phyloP scores from a whole-genome alignment of 2,113 vertebrate genomes.

The Lates calcarifer region DNA sequence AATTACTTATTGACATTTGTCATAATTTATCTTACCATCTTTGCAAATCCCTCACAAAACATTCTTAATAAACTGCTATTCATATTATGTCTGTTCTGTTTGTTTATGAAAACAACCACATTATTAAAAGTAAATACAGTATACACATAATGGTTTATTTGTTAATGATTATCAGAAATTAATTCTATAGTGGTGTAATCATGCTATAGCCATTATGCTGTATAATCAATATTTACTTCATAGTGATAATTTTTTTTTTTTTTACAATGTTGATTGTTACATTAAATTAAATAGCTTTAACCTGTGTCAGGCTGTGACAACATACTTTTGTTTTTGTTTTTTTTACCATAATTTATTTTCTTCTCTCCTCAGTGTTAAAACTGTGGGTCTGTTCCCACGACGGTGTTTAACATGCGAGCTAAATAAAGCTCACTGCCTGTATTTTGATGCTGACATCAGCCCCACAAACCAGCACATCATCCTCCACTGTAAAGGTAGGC shows the following conservation, averaged over 20 bases:
- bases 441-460: constrained; percentile 92
- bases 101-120: too few relatives aligned
- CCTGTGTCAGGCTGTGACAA: neutral
- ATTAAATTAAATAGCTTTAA: too few relatives aligned
- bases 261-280: too few relatives aligned
- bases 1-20: neutral
- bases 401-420: constrained; percentile 94
- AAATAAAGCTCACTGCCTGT: constrained; percentile 90
- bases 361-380: constrained; percentile 88
- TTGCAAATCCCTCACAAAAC: neutral
- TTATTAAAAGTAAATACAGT: neutral
- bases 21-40: neutral
- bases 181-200: too few relatives aligned
- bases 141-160: neutral
- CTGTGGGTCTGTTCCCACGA: constrained; percentile 90
- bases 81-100: neutral
- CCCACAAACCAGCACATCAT: constrained; percentile 90
- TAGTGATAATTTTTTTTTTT: too few relatives aligned
- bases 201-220: too few relatives aligned
- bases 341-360: neutral
- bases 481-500: constrained; percentile 94
- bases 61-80: neutral
- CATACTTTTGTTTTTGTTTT: too few relatives aligned
- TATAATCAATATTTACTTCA: too few relatives aligned
- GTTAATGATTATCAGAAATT: neutral